These are phyloP conservation scores for Neosalanx taihuensis DNA, from an alignment of 2,797 vertebrate species.

Conservation along the genomic window DNA sequence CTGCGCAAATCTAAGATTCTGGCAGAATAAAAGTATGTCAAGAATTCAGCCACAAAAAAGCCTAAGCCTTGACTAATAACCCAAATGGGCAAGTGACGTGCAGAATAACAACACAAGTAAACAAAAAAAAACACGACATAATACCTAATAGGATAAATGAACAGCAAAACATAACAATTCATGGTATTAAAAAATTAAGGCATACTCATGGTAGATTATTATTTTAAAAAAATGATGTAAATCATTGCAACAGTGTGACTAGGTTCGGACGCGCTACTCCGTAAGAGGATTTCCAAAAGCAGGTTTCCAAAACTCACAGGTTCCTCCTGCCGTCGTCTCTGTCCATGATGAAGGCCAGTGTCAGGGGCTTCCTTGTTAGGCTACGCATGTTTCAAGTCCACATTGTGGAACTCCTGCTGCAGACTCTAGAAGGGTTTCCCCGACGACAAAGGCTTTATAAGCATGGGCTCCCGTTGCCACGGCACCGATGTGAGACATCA, in stretches of 20 bases:
- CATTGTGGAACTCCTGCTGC: constrained; percentile 45
- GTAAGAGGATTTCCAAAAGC: not conserved
- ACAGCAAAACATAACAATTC: not conserved
- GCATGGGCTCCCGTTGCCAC: constrained; percentile 53
- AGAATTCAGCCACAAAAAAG: not conserved
- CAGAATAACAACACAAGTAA: no score
- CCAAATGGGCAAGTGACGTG: no score
- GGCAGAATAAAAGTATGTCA: not conserved
- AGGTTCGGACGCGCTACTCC: not conserved
- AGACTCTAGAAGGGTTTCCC: constrained; percentile 61
- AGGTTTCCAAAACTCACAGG: constrained; percentile 65
- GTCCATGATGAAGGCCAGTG: constrained; percentile 69
- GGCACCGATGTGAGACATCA: constrained; percentile 64
- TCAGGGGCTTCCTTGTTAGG: constrained; percentile 52
- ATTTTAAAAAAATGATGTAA: not conserved
- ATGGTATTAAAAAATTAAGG: not conserved
- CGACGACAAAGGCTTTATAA: constrained; percentile 59
- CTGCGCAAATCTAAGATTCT: not conserved
- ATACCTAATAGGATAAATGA: not conserved
- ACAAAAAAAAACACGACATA: not conserved
- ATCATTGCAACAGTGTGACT: not conserved
- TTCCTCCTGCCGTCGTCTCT: constrained; percentile 68
- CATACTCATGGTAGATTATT: not conserved
- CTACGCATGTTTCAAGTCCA: constrained; percentile 66
- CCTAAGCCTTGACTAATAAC: not conserved